Evolutionary conservation across 1,140 invertebrate genomes (phyloP).

Genomic region (Drosophila lacertosa): DNA sequence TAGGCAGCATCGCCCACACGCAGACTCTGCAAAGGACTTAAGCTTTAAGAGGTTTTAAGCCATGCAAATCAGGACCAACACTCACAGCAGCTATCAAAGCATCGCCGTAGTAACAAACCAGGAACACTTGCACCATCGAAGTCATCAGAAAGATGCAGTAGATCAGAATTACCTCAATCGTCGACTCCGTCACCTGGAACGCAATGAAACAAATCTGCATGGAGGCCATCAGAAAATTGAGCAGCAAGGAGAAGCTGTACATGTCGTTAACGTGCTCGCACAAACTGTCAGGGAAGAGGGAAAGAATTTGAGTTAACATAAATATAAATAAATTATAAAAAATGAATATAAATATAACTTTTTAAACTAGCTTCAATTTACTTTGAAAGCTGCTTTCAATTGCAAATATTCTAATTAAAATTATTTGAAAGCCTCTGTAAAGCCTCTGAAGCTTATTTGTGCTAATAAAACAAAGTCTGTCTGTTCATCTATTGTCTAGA

Average conservation of each 20-base stretch:
- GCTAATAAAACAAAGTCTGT: too few species aligned
- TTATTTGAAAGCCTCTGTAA: too few species aligned
- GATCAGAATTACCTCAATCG: conserved; percentile 68
- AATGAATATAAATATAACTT: too few species aligned
- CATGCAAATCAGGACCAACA: not conserved
- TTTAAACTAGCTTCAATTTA: too few species aligned
- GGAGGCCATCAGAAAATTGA: conserved; percentile 76
- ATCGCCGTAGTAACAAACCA: conserved; percentile 77
- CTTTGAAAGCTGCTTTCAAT: too few species aligned
- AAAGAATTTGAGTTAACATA: too few species aligned
- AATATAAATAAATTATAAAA: too few species aligned
- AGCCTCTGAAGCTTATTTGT: too few species aligned
- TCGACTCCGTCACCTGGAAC: conserved; percentile 76
- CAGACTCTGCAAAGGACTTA: conserved; percentile 45
- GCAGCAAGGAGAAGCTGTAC: conserved; percentile 68
- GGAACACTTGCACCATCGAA: conserved; percentile 75
- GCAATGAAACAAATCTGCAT: conserved; percentile 81
- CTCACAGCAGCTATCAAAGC: conserved; percentile 65
- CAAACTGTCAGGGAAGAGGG: conserved; percentile 36
- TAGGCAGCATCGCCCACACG: conserved; percentile 74
- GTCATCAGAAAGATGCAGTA: conserved; percentile 76
- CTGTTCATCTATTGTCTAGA: too few species aligned
- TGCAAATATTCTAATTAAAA: too few species aligned
- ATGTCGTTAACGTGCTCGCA: conserved; percentile 67
- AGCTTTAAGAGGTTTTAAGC: not conserved